Percentiles rank a stretch among this genome's conserved stretches.
phyloP scores from a whole-genome alignment of 2,113 vertebrate genomes.

The Chrysochloris asiatica region DNA sequence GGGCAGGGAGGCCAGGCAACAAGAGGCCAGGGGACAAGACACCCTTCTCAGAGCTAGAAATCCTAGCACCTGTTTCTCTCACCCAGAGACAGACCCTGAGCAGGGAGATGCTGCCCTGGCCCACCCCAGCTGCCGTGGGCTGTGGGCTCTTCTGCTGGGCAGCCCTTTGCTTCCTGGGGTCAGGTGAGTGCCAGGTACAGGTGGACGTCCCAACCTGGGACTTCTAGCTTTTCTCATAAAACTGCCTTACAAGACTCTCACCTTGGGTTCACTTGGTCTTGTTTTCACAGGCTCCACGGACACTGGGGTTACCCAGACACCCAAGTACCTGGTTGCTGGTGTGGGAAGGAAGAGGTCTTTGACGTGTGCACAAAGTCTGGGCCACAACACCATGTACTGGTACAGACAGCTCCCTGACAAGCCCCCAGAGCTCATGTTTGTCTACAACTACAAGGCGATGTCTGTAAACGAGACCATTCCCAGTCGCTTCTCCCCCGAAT shows the following conservation, averaged over 20 bases:
- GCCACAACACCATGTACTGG: background rate
- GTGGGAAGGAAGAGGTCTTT: background rate
- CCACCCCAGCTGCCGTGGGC: accelerated
- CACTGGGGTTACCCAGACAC: slow-evolving; percentile 20
- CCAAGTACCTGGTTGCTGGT: background rate
- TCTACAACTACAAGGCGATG: background rate
- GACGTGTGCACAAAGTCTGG: background rate
- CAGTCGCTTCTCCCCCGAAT: accelerated
- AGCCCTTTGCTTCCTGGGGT: background rate
- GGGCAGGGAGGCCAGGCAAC: no score
- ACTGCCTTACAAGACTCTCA: background rate
- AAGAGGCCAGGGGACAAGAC: background rate
- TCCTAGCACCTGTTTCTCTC: background rate
- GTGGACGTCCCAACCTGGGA: accelerated
- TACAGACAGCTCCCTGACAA: background rate
- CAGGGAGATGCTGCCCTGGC: background rate
- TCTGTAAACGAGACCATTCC: accelerated
- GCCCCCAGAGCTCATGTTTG: background rate
- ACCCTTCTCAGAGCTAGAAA: background rate
- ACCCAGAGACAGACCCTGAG: background rate
- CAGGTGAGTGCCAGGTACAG: background rate
- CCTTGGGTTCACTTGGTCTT: background rate
- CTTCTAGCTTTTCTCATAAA: background rate
- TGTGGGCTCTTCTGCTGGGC: background rate
- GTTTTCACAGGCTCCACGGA: background rate